phyloP scores from a whole-genome alignment of 2,888 invertebrate genomes.

The Conomelus anceps region DNA sequence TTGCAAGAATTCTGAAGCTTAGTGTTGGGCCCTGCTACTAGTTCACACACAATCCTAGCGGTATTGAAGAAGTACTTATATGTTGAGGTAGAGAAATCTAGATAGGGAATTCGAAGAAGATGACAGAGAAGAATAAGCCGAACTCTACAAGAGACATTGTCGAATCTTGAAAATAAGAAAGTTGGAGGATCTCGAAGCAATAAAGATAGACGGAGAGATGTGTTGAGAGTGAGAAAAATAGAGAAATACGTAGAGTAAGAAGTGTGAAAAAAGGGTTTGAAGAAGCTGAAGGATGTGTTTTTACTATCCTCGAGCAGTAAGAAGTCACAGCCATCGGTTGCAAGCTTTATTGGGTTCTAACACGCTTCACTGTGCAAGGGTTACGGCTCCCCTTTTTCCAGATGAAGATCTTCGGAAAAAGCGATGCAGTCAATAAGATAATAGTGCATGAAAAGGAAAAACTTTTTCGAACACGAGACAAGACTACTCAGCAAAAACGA shows the following conservation, averaged over 20 bases:
- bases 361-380: background rate
- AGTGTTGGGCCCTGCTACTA: no score
- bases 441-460: no score
- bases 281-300: background rate
- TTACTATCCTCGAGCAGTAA: background rate
- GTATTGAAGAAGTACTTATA: background rate
- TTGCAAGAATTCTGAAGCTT: no score
- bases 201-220: background rate
- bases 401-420: background rate
- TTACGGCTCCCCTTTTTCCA: background rate
- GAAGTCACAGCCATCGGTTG: background rate
- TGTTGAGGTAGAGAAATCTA: background rate
- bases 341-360: background rate
- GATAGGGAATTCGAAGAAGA: background rate
- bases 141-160: background rate
- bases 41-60: no score
- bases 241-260: background rate
- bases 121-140: background rate
- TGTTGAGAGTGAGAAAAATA: background rate
- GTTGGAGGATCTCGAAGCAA: background rate
- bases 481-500: no score
- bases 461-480: no score
- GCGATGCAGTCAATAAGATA: no score
- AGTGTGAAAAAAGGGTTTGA: background rate
- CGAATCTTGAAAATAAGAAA: background rate